Evolutionary conservation across 2,797 vertebrate species (phyloP).

Genomic region (Chrysocyon brachyurus): DNA sequence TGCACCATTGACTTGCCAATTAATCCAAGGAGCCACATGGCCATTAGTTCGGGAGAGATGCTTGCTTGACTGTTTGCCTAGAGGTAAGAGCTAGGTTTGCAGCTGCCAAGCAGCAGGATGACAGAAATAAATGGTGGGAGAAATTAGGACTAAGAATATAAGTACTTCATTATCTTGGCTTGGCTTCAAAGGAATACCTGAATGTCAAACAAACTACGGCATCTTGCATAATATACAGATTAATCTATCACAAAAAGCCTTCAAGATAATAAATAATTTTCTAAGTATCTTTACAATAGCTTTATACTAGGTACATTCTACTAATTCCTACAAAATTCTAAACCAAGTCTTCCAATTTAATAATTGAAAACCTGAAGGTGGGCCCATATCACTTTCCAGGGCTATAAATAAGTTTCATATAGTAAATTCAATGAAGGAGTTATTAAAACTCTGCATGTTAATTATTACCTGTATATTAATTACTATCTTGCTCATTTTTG

Average conservation of each 20-base stretch:
- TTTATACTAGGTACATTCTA: neutral
- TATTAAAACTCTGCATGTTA: constrained; percentile 2
- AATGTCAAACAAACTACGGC: neutral
- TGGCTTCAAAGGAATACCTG: constrained; percentile 68
- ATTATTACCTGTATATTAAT: neutral
- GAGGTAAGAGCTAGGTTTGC: constrained; percentile 80
- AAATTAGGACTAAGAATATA: constrained; percentile 64
- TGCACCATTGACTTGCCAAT: constrained; percentile 86
- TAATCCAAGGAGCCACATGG: constrained; percentile 84
- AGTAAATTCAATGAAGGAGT: constrained; percentile 39
- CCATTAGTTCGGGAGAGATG: constrained; percentile 86
- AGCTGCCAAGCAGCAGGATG: constrained; percentile 78
- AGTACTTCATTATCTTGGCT: constrained; percentile 61
- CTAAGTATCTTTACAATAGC: constrained; percentile 16
- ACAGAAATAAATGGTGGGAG: constrained; percentile 80
- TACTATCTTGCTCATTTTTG: neutral
- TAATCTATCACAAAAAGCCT: constrained; percentile 45
- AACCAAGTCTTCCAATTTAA: neutral
- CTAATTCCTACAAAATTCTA: neutral
- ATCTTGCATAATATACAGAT: neutral
- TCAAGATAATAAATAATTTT: constrained; percentile 8
- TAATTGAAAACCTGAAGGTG: neutral
- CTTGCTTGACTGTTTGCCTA: constrained; percentile 85
- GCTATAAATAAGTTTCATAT: neutral
- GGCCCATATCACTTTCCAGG: neutral